These are phyloP conservation scores for Bostrychus sinensis DNA, from an alignment of 2,113 vertebrate species.

Conservation along the genomic window DNA sequence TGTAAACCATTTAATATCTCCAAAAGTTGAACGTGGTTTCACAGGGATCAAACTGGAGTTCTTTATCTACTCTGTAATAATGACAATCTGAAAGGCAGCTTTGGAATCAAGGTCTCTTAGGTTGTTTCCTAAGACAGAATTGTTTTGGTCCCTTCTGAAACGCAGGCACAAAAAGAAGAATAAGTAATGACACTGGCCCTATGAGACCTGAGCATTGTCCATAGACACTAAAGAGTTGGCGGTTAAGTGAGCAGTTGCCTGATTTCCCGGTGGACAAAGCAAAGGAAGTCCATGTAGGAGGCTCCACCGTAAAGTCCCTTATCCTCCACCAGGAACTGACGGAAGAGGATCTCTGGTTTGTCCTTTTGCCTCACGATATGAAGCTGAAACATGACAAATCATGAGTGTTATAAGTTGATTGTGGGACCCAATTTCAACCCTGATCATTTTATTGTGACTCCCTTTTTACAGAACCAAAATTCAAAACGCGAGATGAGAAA, in stretches of 20 bases:
- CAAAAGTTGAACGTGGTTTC: slow-evolving; percentile 4
- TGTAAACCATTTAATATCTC: slow-evolving; percentile 6
- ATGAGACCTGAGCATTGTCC: slow-evolving; percentile 31
- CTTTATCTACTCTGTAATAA: slow-evolving; percentile 30
- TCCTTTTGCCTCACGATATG: slow-evolving; percentile 89
- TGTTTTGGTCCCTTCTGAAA: slow-evolving; percentile 10
- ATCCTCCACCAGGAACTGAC: slow-evolving; percentile 93
- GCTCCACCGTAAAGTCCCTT: slow-evolving; percentile 88
- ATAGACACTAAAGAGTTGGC: neutral
- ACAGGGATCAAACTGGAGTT: slow-evolving; percentile 39
- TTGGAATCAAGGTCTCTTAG: slow-evolving; percentile 35
- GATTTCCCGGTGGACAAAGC: slow-evolving; percentile 91
- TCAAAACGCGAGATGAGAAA: neutral
- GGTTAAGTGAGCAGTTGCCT: slow-evolving; percentile 90
- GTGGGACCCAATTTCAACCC: too few species aligned
- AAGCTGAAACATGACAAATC: slow-evolving; percentile 74
- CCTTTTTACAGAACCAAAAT: too few species aligned
- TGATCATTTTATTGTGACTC: too few species aligned
- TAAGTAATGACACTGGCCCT: slow-evolving; percentile 23
- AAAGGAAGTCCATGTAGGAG: slow-evolving; percentile 94
- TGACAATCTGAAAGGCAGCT: slow-evolving; percentile 55
- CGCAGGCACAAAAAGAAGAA: neutral
- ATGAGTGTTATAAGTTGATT: neutral
- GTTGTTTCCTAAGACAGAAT: slow-evolving; percentile 12
- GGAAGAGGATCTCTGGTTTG: slow-evolving; percentile 88